Base-by-base conservation (phyloP, 2,888 invertebrate species). In the Microdon myrmicae region DNA sequence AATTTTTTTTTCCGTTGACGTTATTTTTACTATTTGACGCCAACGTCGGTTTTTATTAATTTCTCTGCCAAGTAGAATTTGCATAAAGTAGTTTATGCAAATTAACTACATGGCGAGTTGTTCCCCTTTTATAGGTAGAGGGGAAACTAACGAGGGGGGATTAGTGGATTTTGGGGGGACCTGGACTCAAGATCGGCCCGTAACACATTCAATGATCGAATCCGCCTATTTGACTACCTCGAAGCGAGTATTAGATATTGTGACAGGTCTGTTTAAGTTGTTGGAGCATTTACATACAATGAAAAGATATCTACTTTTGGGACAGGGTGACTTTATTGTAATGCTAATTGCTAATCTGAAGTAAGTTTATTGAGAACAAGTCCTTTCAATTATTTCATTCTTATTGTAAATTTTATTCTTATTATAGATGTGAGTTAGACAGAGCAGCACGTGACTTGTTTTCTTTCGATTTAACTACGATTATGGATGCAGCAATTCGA, bases 281-380 rank as follows among this genome's bases (percentile, higher is more conserved):
- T 83, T 93, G 72, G 92, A 94, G 77, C 96, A 97, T 81, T 84
- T 97, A 43, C 89, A 92, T 73, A 95, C 94, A 13, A 88, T 96
- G 79, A 85, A 95, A 66, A 86, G 92, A 54, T 97, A 95, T 81
- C 82, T 97, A 72, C 83, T 97, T 47, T 85, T 97, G n/a, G 95
- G 95, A 10, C 96, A 97, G 82, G 97, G 97, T 0, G 96, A 97
- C 82, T 96, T 97, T 79, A 94, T 96, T 71, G 87, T 92, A 73
- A 91, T 94, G 74, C 85, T 97, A 47, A 90, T 97, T 87, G 92
- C 95, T 72, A 83, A 95, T 55, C 81, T 97, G 64, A 91, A 91
- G 93, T 94, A 81, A 8, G 69, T 56, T 31, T 7, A 8, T 32
- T 13, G 14, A 29, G 32, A n/a, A n/a, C n/a, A n/a, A 38, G 6